Conservation (phyloP, 2,113 vertebrate genomes). For the Condylura cristata region DNA sequence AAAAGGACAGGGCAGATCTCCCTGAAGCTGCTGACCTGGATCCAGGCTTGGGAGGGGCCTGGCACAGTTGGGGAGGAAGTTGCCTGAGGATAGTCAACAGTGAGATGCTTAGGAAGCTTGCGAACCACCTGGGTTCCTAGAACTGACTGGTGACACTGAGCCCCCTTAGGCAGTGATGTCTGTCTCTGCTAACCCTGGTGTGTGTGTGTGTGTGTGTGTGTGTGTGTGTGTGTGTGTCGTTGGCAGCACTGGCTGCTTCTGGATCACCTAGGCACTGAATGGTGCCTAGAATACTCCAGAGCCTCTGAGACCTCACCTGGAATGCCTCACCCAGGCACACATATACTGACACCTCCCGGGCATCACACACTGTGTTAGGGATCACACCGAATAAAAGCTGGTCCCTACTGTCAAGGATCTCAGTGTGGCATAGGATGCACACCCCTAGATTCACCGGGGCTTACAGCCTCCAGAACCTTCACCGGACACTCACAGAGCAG, state of each 20-base stretch:
- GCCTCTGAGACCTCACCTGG: too few relatives aligned
- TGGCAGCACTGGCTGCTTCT: not conserved
- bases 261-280: not conserved
- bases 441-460: not conserved
- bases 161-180: not conserved
- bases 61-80: not conserved
- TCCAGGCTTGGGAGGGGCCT: not conserved
- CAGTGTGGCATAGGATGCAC: not conserved
- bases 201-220: rapidly evolving
- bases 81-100: not conserved
- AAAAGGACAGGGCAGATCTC: not conserved
- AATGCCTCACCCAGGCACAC: too few relatives aligned
- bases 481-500: not conserved
- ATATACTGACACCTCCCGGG: not conserved
- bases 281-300: too few relatives aligned
- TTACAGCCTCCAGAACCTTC: not conserved
- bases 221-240: not conserved
- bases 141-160: not conserved
- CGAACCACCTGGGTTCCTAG: not conserved
- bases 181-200: not conserved
- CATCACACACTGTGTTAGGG: not conserved
- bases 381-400: not conserved
- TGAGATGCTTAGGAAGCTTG: not conserved
- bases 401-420: not conserved
- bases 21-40: not conserved